Evolutionary conservation across 2,888 invertebrate genomes (phyloP), one percentile per base, ranked within the genome.

Genomic region (Xestia ashworthii): DNA sequence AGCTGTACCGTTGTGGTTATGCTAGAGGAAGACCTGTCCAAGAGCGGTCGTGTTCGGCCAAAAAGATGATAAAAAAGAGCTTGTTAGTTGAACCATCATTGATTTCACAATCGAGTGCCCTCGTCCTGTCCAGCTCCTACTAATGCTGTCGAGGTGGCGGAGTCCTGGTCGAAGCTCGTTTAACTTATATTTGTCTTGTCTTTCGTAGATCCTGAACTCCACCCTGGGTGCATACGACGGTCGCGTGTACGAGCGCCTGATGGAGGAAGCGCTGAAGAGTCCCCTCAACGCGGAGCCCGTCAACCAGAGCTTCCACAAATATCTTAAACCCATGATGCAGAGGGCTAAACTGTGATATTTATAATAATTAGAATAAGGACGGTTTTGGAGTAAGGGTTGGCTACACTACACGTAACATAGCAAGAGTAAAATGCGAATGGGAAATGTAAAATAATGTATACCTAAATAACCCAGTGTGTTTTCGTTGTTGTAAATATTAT

Each of bases 151-250:
- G 11, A n/a, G 0, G 55, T 12, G n/a, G 55, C n/a, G n/a, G 55
- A 58, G 58, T 58, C 25, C 5, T 58, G 1, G 6, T 14, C 6
- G 25, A 6, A 58, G 32, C 8, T 32, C 3, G 16, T 60, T 32
- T 16, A 58, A 32, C 14, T 41, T 48, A 41, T 48, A 60, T 53
- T 5, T 38, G 5, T 69, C 1, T 32, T 72, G 2, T 62, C 16
- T 78, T 66, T 5, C 78, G n/a, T n/a, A 95, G 95, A 91, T 95
- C 44, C 87, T 96, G 25, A 97, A 97, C 68, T 98, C 98, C 0
- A 97, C 98, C 0, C 94, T 99, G 55, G 99, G 99, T 4, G 97
- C 98, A 0, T 98, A 98, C 92, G 98, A 99, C 93, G 99, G 99
- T 0, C 98, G 98, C 86, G 98, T 98, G 50, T 99, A 99, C 93